phyloP scores from a whole-genome alignment of 1,140 invertebrate genomes.

The Nasonia giraulti region DNA sequence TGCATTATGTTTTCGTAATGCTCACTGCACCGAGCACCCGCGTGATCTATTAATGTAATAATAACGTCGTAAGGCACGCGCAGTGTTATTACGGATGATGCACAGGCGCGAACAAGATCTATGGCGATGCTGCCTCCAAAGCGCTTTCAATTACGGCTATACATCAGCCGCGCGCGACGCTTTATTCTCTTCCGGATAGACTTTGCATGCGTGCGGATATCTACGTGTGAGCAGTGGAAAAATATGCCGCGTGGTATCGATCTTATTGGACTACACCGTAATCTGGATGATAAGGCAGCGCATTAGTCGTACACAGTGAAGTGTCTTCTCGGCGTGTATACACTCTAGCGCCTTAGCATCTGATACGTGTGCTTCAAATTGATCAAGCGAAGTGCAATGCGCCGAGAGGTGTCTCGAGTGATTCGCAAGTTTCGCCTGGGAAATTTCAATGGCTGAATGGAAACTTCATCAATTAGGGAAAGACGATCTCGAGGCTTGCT shows the following conservation, averaged over 20 bases:
- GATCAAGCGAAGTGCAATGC: neutral
- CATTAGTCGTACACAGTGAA: too few relatives aligned
- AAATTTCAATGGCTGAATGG: conserved; percentile 37
- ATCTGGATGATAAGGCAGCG: neutral
- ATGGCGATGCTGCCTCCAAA: neutral
- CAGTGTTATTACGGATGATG: neutral
- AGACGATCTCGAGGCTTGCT: neutral
- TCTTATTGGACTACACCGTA: neutral
- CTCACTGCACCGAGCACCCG: neutral
- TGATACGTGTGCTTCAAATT: conserved; percentile 17
- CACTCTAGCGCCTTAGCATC: neutral
- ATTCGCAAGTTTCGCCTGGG: conserved; percentile 21
- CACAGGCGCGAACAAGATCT: conserved; percentile 1
- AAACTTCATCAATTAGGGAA: conserved; percentile 41
- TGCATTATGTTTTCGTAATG: conserved; percentile 31
- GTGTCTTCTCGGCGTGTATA: neutral
- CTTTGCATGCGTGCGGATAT: neutral
- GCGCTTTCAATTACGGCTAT: conserved; percentile 22
- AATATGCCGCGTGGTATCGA: neutral
- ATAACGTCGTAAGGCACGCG: conserved; percentile 2
- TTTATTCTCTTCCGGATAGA: neutral
- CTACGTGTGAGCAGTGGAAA: neutral
- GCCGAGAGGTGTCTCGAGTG: neutral
- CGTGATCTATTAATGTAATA: conserved; percentile 41
- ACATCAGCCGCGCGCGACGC: neutral